phyloP scores from a whole-genome alignment of 2,113 vertebrate genomes.

The Hylia prasina region DNA sequence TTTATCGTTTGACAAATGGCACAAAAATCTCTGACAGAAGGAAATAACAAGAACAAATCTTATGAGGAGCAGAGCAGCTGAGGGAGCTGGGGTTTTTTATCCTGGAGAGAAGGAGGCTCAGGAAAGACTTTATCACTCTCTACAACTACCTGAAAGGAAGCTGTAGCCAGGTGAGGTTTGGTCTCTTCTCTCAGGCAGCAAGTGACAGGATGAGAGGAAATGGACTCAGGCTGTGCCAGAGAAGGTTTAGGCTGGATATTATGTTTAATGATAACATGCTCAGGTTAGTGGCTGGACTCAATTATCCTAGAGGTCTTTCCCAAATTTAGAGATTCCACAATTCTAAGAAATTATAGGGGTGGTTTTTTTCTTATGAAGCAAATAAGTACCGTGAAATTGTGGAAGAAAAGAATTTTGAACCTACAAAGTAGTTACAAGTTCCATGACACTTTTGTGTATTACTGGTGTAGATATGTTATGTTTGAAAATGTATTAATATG shows the following conservation, averaged over 20 bases:
- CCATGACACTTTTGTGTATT: neutral
- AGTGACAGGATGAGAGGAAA: neutral
- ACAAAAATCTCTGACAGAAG: neutral
- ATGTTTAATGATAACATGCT: neutral
- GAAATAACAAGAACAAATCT: neutral
- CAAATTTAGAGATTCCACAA: neutral
- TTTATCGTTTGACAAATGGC: neutral
- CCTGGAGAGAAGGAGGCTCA: neutral
- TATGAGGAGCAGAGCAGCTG: neutral
- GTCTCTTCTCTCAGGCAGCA: neutral
- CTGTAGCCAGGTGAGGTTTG: neutral
- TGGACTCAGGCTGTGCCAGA: neutral
- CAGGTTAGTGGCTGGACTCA: neutral
- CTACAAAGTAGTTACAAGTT: neutral
- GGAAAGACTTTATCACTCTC: neutral
- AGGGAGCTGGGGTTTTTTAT: neutral
- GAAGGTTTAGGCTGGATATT: neutral
- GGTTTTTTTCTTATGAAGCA: neutral
- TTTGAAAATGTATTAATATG: neutral
- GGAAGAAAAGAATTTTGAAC: neutral
- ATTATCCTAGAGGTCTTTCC: neutral
- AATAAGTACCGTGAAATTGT: neutral
- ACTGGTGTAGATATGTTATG: neutral
- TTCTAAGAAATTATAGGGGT: neutral
- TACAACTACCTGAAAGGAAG: neutral